Evolutionary conservation across 2,113 vertebrate genomes (phyloP), one percentile per base, ranked within the genome.

Genomic region (Engraulis encrasicolus): DNA sequence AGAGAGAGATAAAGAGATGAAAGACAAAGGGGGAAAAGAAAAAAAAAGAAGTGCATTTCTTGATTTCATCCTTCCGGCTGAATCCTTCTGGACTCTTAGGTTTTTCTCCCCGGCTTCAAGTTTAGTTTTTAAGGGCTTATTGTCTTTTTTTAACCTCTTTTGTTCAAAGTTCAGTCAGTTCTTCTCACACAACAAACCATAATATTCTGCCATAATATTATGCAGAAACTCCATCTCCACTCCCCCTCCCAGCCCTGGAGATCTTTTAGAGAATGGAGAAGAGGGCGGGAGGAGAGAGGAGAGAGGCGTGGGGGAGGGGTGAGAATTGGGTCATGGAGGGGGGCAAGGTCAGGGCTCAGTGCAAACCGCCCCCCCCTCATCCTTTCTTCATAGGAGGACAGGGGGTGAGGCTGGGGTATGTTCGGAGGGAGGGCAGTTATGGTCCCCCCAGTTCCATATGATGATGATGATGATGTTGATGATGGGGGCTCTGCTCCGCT

Each of bases 401-500:
- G 54, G 54, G 19, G 2, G 50, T 15, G 50, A 19, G 50, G 50
- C 14, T 54, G 50, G 20, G 50, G 20, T 54, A 20, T 61, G 54
- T n/a, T n/a, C n/a, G 23, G 2, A n/a, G 6, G n/a, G 54, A n/a
- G 54, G 58, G n/a, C 6, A 6, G 40, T 45, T 45, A n/a, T n/a
- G n/a, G n/a, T n/a, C n/a, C n/a, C 40, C 40, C 40, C 40, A 45
- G 40, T 45, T 45, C 9, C 40, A 45, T 45, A 5, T 45, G n/a
- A n/a, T n/a, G n/a, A n/a, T n/a, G n/a, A n/a, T n/a, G n/a, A n/a
- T 45, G 4, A 45, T 45, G 9, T n/a, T 9, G 40, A 45, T 45
- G 40, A 45, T 45, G 58, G 58, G 58, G n/a, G n/a, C 58, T 66
- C 58, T 66, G 6, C 82, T 90, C 89, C 91, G 90, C n/a, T n/a